These are phyloP conservation scores for Andrena flavipes DNA, from an alignment of 2,888 invertebrate species.

Conservation along the genomic window DNA sequence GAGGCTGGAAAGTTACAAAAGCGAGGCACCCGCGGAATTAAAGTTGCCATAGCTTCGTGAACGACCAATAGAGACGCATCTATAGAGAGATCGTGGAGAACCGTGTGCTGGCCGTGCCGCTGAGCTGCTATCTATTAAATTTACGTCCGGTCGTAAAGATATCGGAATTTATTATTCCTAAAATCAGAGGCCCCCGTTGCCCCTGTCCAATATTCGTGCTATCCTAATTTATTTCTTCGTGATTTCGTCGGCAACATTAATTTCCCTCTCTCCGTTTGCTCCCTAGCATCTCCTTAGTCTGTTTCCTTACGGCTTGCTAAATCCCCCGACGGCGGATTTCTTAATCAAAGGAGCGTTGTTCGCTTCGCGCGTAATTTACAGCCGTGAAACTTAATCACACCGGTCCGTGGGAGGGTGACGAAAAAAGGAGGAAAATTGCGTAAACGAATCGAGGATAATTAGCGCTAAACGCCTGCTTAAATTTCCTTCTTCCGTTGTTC, in stretches of 20 bases:
- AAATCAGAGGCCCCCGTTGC: conserved; percentile 59
- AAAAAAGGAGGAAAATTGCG: neutral
- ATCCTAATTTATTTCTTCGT: conserved; percentile 62
- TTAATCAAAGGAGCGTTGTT: conserved; percentile 58
- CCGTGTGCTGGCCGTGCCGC: neutral
- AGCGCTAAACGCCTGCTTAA: neutral
- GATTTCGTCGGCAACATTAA: conserved; percentile 62
- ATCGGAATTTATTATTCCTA: conserved; percentile 67
- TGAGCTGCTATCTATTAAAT: conserved; percentile 55
- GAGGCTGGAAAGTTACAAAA: conserved; percentile 19
- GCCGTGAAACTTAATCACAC: conserved; percentile 48
- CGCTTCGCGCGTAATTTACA: conserved; percentile 51
- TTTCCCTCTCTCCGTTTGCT: conserved; percentile 40
- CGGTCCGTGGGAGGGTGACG: neutral
- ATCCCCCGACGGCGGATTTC: conserved; percentile 48
- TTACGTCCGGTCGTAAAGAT: conserved; percentile 66
- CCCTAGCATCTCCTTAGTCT: conserved; percentile 16
- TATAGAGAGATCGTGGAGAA: neutral
- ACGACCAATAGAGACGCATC: conserved; percentile 44
- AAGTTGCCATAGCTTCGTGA: conserved; percentile 34
- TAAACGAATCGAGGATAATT: conserved; percentile 38
- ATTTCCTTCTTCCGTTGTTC: neutral
- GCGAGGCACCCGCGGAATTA: conserved; percentile 25
- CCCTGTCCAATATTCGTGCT: conserved; percentile 52
- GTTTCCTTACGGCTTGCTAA: conserved; percentile 46